Conservation (phyloP, 1,140 invertebrate genomes). For the Atta texana region DNA sequence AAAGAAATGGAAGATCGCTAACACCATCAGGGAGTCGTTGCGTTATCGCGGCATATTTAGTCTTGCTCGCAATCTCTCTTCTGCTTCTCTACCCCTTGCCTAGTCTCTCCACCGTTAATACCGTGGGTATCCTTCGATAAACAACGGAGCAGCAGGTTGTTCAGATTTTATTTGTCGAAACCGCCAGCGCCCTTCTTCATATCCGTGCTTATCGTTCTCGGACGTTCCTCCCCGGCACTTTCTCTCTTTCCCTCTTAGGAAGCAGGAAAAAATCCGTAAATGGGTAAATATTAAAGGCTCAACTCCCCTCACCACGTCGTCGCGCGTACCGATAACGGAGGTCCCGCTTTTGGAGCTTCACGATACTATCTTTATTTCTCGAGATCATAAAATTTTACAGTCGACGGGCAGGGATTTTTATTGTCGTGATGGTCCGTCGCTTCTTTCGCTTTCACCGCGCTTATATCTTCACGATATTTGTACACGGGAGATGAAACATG, state of each 20-base stretch:
- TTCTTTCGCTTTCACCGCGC: constrained; percentile 43
- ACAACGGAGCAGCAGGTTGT: constrained; percentile 84
- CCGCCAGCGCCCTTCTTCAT: constrained; percentile 67
- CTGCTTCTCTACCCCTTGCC: constrained; percentile 42
- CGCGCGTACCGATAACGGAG: constrained; percentile 79
- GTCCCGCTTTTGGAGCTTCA: constrained; percentile 73
- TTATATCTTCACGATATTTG: constrained; percentile 1
- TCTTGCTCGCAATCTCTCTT: constrained; percentile 45
- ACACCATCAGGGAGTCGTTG: constrained; percentile 72
- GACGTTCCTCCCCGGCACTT: constrained; percentile 72
- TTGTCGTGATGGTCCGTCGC: constrained; percentile 69
- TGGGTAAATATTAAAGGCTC: constrained; percentile 83
- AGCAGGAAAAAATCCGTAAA: constrained; percentile 79
- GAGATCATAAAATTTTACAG: constrained; percentile 84
- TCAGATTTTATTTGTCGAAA: constrained; percentile 85
- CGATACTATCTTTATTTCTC: constrained; percentile 83
- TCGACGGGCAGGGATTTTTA: constrained; percentile 79
- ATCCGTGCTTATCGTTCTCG: constrained; percentile 80
- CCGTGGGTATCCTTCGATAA: constrained; percentile 82
- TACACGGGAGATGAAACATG: not conserved
- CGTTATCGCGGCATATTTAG: constrained; percentile 76
- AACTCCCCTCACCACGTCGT: constrained; percentile 2
- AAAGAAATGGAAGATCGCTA: constrained; percentile 64
- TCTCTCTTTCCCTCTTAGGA: constrained; percentile 32
- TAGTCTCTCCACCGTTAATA: constrained; percentile 67